Evolutionary conservation across 2,888 invertebrate species (phyloP), one percentile per base, ranked within the genome.

Genomic region (Corbicula japonica): DNA sequence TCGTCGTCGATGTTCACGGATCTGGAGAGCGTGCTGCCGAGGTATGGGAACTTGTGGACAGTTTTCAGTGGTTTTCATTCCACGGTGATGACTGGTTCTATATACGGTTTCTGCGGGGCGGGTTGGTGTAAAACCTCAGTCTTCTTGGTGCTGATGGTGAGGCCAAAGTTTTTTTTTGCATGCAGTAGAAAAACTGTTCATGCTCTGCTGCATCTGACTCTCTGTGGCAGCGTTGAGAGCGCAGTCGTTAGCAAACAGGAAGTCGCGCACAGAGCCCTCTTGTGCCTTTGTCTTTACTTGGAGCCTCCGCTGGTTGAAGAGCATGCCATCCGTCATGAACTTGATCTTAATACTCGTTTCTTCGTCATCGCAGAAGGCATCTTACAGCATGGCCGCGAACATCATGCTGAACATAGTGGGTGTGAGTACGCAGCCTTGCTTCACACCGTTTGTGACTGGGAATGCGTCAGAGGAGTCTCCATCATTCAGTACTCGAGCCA

Each of bases 61-160:
- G 41, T 50, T 18, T 61, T 48, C 30, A 50, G 50, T 23, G 30
- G 23, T 38, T 54, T 41, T 26, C 38, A 0, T 23, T 77, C 61
- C 30, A 75, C 41, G 34, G 2, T n/a, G 56, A 68, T 65, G 21
- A 34, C 46, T 30, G 74, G 66, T 30, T 68, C n/a, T n/a, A n/a
- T n/a, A n/a, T n/a, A n/a, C n/a, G n/a, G n/a, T n/a, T n/a, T n/a
- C n/a, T n/a, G n/a, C n/a, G n/a, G n/a, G 12, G 71, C 71, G 23
- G 71, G 71, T 32, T 65, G 63, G 35, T 41, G 44, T 2, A 71
- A 28, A 15, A 71, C 65, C 35, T 76, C 34, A 1, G 71, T 56
- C 56, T 76, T 76, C 52, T 76, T 70, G 15, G 46, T 66, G 65
- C 46, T 72, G 54, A 73, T 73, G 21, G 65, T 66, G 10, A 58